Percentiles rank a stretch among this genome's conserved stretches.
These are phyloP conservation scores for Nephrotoma appendiculata DNA, from an alignment of 2,888 invertebrate genomes.

Conservation along the genomic window DNA sequence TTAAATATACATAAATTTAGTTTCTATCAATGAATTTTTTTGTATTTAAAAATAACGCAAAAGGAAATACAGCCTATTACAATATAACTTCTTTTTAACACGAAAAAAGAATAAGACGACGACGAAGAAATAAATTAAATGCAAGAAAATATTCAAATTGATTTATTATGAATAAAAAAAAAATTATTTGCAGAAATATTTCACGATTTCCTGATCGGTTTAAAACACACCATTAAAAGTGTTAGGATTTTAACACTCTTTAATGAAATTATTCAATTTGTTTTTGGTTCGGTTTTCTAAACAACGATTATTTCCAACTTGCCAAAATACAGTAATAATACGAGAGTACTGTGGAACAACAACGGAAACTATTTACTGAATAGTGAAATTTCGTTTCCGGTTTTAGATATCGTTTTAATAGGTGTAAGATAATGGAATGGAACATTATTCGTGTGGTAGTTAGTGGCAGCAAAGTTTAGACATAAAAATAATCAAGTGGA, in stretches of 20 bases:
- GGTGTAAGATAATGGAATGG: too few relatives aligned
- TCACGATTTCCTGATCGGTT: neutral
- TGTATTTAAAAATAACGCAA: neutral
- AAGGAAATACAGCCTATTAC: neutral
- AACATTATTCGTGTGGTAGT: too few relatives aligned
- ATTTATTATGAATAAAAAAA: neutral
- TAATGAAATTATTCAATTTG: neutral
- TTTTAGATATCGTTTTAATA: too few relatives aligned
- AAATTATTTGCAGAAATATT: neutral
- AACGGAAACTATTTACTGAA: too few relatives aligned
- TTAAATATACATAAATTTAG: neutral
- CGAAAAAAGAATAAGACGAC: neutral
- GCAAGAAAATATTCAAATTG: neutral
- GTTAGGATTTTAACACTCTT: neutral
- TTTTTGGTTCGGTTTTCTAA: neutral
- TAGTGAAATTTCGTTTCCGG: too few relatives aligned
- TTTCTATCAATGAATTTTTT: neutral
- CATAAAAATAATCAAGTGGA: too few relatives aligned
- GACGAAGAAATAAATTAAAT: neutral
- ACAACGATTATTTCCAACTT: too few relatives aligned
- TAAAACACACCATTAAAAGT: neutral
- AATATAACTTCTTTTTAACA: neutral
- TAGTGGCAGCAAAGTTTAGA: too few relatives aligned
- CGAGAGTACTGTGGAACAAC: too few relatives aligned
- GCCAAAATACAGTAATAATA: too few relatives aligned